Evolutionary conservation across 2,113 vertebrate species (phyloP).

Genomic region (Ginglymostoma cirratum): DNA sequence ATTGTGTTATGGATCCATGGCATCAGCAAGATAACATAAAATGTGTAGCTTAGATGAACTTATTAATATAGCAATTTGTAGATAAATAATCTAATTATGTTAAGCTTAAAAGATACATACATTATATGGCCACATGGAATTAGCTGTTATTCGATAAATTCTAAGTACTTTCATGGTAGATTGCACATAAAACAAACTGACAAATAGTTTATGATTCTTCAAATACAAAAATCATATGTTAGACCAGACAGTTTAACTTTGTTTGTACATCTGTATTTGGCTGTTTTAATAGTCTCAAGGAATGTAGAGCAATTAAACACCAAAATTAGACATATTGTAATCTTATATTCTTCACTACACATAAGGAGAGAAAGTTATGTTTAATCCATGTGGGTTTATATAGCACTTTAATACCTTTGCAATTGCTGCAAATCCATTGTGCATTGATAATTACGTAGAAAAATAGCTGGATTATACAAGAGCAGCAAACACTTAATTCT

Average conservation of each 20-base stretch:
- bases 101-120: neutral
- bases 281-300: neutral
- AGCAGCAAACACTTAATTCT: slow-evolving; percentile 14
- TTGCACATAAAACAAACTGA: slow-evolving; percentile 24
- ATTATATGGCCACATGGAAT: neutral
- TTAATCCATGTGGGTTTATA: neutral
- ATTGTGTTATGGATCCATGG: neutral
- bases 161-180: neutral
- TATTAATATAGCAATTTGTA: slow-evolving; percentile 13
- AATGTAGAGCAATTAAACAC: neutral
- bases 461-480: slow-evolving; percentile 35
- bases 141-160: neutral
- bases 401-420: slow-evolving; percentile 19
- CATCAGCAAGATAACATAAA: slow-evolving; percentile 30
- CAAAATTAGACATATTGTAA: neutral
- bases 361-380: neutral
- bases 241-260: neutral
- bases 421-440: slow-evolving; percentile 30
- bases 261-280: slow-evolving; percentile 9
- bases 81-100: neutral
- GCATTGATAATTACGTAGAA: slow-evolving; percentile 8
- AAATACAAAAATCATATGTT: slow-evolving; percentile 6
- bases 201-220: neutral
- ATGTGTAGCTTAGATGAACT: slow-evolving; percentile 28
- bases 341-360: slow-evolving; percentile 1